Evolutionary conservation across 2,113 vertebrate genomes (phyloP).

Genomic region (Mesembrinibis cayennensis): DNA sequence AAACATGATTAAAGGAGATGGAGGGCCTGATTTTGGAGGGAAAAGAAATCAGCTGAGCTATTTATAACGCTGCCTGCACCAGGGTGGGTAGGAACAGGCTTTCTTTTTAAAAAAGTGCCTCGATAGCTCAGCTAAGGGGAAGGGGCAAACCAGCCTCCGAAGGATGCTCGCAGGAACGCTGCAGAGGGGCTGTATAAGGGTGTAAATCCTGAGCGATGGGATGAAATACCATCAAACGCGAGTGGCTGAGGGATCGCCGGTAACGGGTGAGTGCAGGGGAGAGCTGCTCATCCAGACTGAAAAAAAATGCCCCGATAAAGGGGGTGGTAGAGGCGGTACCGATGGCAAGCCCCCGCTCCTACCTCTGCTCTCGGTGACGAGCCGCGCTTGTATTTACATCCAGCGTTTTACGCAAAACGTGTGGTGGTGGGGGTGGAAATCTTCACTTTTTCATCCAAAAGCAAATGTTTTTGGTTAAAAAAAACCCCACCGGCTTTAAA

Average conservation of each 20-base stretch:
- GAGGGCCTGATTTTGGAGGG: slow-evolving; percentile 54
- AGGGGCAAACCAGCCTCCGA: background rate
- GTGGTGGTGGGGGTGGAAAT: background rate
- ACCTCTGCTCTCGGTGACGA: background rate
- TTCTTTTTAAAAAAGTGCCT: background rate
- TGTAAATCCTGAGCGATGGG: background rate
- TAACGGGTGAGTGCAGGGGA: rapidly evolving
- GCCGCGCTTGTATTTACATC: background rate
- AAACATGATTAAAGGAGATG: slow-evolving; percentile 51
- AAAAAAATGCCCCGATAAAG: rapidly evolving
- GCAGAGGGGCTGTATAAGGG: background rate
- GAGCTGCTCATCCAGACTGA: background rate
- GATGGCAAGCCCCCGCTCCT: background rate
- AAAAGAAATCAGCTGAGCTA: slow-evolving; percentile 36
- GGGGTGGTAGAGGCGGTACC: background rate
- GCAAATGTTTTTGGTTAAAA: background rate
- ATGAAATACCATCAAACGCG: background rate
- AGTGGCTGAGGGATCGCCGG: background rate
- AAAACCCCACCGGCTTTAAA: background rate
- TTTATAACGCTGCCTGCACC: slow-evolving; percentile 22
- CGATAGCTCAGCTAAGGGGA: background rate
- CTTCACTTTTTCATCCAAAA: background rate
- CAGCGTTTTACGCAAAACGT: background rate
- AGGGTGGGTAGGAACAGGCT: background rate
- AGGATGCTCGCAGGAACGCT: background rate